These are phyloP conservation scores for Triops longicaudatus DNA, from an alignment of 1,140 invertebrate species.

Conservation along the genomic window DNA sequence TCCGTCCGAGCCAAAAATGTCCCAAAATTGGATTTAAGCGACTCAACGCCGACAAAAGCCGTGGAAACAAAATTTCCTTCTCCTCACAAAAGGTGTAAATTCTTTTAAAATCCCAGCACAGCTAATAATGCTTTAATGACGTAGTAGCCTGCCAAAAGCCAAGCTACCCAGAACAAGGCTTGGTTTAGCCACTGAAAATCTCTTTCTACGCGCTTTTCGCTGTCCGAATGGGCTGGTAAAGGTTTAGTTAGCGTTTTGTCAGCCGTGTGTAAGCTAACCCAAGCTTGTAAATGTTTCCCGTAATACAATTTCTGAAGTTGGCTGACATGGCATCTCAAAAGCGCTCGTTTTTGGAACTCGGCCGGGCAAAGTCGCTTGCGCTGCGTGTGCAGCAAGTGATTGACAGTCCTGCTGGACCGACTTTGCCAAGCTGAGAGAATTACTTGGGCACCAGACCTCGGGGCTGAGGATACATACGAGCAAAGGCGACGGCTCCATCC, in stretches of 20 bases:
- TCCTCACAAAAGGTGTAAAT: background rate
- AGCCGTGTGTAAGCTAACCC: background rate
- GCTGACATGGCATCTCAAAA: conserved; percentile 7
- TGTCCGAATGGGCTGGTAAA: background rate
- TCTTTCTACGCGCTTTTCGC: background rate
- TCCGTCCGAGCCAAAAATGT: background rate
- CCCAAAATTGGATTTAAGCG: background rate
- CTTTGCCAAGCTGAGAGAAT: conserved; percentile 17
- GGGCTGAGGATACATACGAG: conserved; percentile 47
- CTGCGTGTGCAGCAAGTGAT: background rate
- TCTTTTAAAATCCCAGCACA: background rate
- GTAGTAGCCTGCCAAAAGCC: background rate
- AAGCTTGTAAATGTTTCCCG: background rate
- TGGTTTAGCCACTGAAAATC: background rate
- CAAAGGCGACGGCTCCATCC: conserved; percentile 28
- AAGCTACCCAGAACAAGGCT: background rate
- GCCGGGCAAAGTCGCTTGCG: background rate
- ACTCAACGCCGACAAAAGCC: background rate
- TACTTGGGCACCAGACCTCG: conserved; percentile 53
- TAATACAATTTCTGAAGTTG: conserved; percentile 8
- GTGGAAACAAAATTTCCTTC: background rate
- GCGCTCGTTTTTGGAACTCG: background rate
- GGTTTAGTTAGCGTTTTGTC: background rate
- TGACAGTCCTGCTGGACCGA: background rate
- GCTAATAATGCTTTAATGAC: background rate